Base-by-base conservation (phyloP, 2,888 invertebrate genomes). In the Epinotia bilunana region DNA sequence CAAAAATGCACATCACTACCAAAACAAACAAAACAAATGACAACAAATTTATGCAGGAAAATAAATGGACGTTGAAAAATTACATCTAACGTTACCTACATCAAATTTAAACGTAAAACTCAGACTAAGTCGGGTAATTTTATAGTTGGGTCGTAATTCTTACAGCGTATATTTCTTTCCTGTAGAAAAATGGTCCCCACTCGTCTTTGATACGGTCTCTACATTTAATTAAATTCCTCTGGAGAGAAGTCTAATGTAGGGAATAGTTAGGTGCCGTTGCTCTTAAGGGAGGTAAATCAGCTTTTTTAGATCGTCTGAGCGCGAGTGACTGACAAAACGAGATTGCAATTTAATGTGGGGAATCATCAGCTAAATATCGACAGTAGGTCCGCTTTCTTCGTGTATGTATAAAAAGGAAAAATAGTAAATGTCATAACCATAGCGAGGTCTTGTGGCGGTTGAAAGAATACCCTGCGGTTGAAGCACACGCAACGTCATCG, bases 401-500 rank as follows among this genome's bases (percentile, higher is more conserved):
- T 13, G 57, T 57, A 70, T 4, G 49, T 33, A 64, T 39, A 78
- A 69, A 23, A 64, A 57, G 64, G 76, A 78, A 78, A 83, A 82
- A 80, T 79, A 76, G 78, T 82, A 81, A 80, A 82, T 81, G 80
- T 81, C 81, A 83, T 86, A 83, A 85, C 84, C 84, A 80, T 82
- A 79, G 82, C 75, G 74, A 80, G 77, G 79, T 46, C 79, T 83
- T 83, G 81, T 77, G 79, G 78, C 77, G 77, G 78, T 80, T 72
- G 73, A 75, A 82, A 80, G 79, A 81, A 83, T 81, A 83, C 81
- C 81, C 82, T 80, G 79, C 79, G 82, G 85, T 84, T 83, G 83
- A 81, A 82, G 84, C 83, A 87, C 86, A 87, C 86, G 89, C 90
- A 84, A 84, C 86, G 88, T 91, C 90, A 91, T 91, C 89, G 87